Percentiles rank a stretch among this genome's conserved stretches.
These are phyloP conservation scores for Mohoua ochrocephala DNA, from an alignment of 2,113 vertebrate genomes.

Conservation along the genomic window DNA sequence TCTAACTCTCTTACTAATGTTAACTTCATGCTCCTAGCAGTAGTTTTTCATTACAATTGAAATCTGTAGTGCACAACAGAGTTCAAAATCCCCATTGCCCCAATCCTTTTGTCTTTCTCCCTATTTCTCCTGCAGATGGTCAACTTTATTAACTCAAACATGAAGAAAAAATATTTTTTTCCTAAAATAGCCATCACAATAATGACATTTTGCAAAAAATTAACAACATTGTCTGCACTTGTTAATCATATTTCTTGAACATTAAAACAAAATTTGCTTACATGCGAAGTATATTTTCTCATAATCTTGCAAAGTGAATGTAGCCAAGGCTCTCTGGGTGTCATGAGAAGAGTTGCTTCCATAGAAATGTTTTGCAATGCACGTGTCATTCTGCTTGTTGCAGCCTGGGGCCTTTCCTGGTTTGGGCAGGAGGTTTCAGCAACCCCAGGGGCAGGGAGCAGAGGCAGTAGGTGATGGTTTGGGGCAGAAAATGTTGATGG, in stretches of 20 bases:
- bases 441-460: not conserved
- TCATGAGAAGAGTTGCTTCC: not conserved
- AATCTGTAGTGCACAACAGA: not conserved
- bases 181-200: not conserved
- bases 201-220: not conserved
- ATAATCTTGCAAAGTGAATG: not conserved
- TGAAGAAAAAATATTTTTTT: accelerated
- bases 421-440: not conserved
- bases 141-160: not conserved
- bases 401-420: not conserved
- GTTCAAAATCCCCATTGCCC: not conserved
- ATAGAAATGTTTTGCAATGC: not conserved
- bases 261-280: not conserved
- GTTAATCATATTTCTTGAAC: not conserved
- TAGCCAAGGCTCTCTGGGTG: not conserved
- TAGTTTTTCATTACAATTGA: not conserved
- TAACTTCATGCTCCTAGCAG: not conserved
- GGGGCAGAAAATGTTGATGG: not conserved
- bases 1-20: not conserved
- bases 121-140: not conserved
- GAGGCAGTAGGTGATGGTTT: not conserved
- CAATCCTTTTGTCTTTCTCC: not conserved
- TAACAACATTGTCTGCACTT: not conserved
- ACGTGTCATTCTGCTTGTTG: not conserved
- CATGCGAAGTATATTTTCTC: not conserved